Conservation (phyloP, 2,113 vertebrate species). For the Scortum barcoo region DNA sequence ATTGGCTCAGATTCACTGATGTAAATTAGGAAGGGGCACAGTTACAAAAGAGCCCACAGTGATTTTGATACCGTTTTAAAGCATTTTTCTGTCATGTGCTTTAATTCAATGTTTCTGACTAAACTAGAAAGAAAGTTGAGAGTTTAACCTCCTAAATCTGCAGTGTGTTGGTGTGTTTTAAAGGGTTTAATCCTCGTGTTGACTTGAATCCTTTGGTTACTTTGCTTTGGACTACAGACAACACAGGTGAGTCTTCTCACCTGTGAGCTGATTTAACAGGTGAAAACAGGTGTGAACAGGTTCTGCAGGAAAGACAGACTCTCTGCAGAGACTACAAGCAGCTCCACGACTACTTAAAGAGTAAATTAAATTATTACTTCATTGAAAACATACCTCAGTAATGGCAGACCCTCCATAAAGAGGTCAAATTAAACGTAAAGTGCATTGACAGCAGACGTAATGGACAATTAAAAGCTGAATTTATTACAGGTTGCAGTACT, state of each 20-base stretch:
- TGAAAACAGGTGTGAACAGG: conserved; percentile 56
- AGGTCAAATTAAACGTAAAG: no score
- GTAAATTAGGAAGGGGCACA: not conserved
- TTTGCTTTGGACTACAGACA: not conserved
- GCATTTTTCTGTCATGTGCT: not conserved
- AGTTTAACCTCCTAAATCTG: not conserved
- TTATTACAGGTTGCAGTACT: not conserved
- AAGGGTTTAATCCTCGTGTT: not conserved
- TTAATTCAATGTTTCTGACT: not conserved
- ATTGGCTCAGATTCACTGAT: not conserved
- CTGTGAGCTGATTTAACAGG: not conserved
- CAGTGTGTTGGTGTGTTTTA: not conserved
- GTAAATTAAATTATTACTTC: not conserved
- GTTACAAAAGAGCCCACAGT: not conserved
- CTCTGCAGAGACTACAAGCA: not conserved
- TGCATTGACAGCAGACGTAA: not conserved
- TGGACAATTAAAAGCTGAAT: not conserved
- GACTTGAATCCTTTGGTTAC: not conserved
- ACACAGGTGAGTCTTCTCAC: no score
- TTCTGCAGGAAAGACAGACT: conserved; percentile 50
- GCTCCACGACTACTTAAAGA: accelerated
- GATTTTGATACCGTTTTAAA: not conserved
- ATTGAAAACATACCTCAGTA: not conserved
- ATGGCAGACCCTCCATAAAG: no score
- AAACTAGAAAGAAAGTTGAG: no score